phyloP scores from a whole-genome alignment of 2,113 vertebrate species.

The Pleuronectes platessa region DNA sequence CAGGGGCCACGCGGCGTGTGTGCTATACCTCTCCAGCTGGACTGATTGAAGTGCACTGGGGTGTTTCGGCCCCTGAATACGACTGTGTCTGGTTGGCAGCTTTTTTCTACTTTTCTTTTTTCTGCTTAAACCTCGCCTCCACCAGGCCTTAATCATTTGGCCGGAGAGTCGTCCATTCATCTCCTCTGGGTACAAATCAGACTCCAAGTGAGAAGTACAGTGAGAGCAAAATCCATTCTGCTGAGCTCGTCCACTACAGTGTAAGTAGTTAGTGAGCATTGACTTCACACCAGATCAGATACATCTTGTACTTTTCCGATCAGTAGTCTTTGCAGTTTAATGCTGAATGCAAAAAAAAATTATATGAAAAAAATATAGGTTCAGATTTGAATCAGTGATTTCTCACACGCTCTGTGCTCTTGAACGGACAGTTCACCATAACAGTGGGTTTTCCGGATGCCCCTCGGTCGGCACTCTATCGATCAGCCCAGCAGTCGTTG shows the following conservation, averaged over 20 bases:
- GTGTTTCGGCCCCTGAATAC: constrained; percentile 71
- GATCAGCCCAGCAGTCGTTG: constrained; percentile 67
- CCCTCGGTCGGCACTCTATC: constrained; percentile 45
- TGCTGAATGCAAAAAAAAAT: constrained; percentile 9
- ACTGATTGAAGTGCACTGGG: constrained; percentile 78
- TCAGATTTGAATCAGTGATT: constrained; percentile 25
- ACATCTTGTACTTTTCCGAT: constrained; percentile 39
- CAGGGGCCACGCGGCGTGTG: constrained; percentile 38
- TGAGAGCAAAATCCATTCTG: constrained; percentile 65
- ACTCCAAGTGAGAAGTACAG: constrained; percentile 69
- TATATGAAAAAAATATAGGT: background rate
- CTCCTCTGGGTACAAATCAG: constrained; percentile 75
- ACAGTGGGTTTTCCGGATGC: constrained; percentile 34
- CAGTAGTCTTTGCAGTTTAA: constrained; percentile 23
- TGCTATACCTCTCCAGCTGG: constrained; percentile 58
- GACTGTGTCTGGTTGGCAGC: constrained; percentile 47
- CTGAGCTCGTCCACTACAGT: constrained; percentile 60
- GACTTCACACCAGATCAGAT: constrained; percentile 69
- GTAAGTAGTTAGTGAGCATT: constrained; percentile 61
- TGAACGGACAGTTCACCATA: constrained; percentile 26
- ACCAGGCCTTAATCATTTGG: constrained; percentile 69
- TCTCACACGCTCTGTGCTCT: constrained; percentile 5
- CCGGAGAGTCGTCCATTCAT: constrained; percentile 63
- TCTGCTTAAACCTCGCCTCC: constrained; percentile 52
- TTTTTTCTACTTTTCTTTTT: constrained; percentile 27